phyloP scores from a whole-genome alignment of 2,797 vertebrate species.

The Florisuga fusca region DNA sequence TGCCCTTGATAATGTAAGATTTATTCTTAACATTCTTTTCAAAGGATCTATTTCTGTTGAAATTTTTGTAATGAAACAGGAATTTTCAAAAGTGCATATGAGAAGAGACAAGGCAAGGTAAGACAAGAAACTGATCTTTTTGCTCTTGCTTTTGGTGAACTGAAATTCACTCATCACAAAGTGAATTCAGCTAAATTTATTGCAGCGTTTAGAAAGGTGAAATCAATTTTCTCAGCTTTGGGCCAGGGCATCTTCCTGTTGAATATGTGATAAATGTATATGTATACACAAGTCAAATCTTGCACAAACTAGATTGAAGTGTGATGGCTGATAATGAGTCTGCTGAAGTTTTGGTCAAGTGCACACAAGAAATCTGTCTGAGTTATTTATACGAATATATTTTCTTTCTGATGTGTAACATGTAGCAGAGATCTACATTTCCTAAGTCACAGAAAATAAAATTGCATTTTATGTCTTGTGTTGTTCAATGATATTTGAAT shows the following conservation, averaged over 20 bases:
- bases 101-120: not conserved
- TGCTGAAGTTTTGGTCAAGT: not conserved
- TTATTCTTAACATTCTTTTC: constrained; percentile 55
- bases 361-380: not conserved
- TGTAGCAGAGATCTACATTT: not conserved
- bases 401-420: not conserved
- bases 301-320: not conserved
- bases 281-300: not conserved
- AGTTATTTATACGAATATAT: not conserved
- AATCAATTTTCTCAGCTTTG: not conserved
- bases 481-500: not conserved
- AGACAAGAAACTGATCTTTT: not conserved
- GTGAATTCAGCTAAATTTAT: not conserved
- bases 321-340: not conserved
- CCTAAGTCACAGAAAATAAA: not conserved
- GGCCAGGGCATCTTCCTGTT: not conserved
- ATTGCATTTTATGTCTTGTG: not conserved
- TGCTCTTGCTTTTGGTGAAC: not conserved
- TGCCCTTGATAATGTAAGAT: constrained; percentile 56
- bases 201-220: not conserved
- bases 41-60: constrained; percentile 45
- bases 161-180: not conserved
- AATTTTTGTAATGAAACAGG: constrained; percentile 44
- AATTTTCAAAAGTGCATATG: not conserved
- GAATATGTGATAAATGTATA: not conserved